phyloP scores from a whole-genome alignment of 2,113 vertebrate species.

The Istiophorus platypterus region DNA sequence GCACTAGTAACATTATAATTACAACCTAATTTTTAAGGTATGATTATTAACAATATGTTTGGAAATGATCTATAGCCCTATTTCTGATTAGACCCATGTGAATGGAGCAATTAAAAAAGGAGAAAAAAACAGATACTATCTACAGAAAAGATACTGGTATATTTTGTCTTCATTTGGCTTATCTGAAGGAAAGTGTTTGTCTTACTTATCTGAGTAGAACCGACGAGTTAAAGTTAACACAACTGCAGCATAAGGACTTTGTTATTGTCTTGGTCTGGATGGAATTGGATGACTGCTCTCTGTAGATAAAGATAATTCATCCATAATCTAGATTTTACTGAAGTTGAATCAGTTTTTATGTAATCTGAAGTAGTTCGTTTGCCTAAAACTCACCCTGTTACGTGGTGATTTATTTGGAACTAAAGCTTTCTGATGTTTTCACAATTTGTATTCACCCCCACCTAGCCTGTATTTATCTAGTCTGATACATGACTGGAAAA shows the following conservation, averaged over 20 bases:
- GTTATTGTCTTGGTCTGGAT: not conserved
- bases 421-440: not conserved
- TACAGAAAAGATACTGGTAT: not conserved
- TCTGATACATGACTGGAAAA: not conserved
- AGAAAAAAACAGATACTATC: too few species aligned
- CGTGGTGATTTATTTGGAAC: not conserved
- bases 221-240: conserved; percentile 3
- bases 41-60: not conserved
- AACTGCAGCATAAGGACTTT: not conserved
- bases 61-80: not conserved
- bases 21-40: not conserved
- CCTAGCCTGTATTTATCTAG: not conserved
- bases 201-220: not conserved
- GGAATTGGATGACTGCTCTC: not conserved
- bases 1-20: not conserved
- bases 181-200: not conserved
- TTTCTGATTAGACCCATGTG: not conserved
- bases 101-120: too few species aligned
- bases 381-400: not conserved
- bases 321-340: not conserved
- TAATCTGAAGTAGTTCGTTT: not conserved
- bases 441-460: not conserved
- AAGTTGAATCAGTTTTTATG: not conserved
- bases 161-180: not conserved
- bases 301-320: not conserved